Evolutionary conservation across 2,888 invertebrate species (phyloP), one percentile per base, ranked within the genome.

Genomic region (Biston stratarius): DNA sequence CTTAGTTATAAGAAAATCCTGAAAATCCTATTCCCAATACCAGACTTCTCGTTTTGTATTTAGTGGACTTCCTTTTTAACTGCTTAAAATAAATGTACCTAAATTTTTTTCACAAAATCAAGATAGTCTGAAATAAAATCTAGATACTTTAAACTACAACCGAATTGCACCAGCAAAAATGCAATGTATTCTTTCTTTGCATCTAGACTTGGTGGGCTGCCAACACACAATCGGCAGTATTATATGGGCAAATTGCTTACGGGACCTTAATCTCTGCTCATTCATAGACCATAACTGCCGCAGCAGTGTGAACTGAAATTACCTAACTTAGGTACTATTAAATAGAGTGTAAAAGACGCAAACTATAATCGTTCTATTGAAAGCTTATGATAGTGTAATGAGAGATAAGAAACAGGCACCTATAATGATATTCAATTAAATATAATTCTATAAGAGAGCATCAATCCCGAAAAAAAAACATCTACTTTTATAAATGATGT

Each of bases 181-280:
- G 69, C 73, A 75, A 71, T 73, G 65, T 68, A 63, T 66, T 72
- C 66, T 58, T 72, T 66, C 69, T 64, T 69, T 72, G 69, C 59
- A 48, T 71, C 68, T 40, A 24, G 49, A 48, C 15, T 69, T 75
- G 73, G 75, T 69, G 48, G 64, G 59, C 47, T 73, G 73, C 74
- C 74, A 74, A 69, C 72, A 72, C 61, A 68, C 72, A 74, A 72
- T 72, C 69, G 68, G 69, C 70, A 67, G 61, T 69, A 74, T 73
- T 66, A 67, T 64, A 53, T 62, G 70, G 62, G 66, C 44, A 55
- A 67, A 65, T 70, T 68, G 69, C 72, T 71, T 65, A 67, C 72
- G 66, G 70, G 61, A 51, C 72, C 67, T 70, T 74, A 70, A 72
- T 74, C 72, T 74, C 60, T 60, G 67, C 57, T 69, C 69, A 68